Evolutionary conservation across 2,888 invertebrate species (phyloP).

Genomic region (Hyles lineata): DNA sequence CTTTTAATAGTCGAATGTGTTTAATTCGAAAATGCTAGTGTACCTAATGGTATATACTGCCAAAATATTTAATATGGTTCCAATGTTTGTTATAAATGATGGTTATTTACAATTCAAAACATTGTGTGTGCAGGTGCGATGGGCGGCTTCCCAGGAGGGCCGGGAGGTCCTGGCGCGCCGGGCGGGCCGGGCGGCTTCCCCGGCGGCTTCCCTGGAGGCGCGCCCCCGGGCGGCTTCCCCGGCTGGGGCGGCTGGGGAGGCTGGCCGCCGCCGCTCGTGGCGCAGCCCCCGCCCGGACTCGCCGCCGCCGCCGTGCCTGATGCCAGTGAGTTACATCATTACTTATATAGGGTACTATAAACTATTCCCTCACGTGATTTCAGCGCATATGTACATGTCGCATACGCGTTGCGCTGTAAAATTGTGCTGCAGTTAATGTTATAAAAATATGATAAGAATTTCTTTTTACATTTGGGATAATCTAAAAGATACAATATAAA

Average conservation of each 20-base stretch:
- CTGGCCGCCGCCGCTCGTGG: constrained; percentile 69
- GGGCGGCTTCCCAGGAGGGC: constrained; percentile 4
- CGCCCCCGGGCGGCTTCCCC: constrained; percentile 38
- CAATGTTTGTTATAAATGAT: no score
- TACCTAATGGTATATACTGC: no score
- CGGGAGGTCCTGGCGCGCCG: constrained; percentile 1
- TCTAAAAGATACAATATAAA: background rate
- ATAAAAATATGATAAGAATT: no score
- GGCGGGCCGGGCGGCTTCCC: background rate
- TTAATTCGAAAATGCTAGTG: no score
- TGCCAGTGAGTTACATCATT: constrained; percentile 29
- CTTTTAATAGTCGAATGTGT: no score
- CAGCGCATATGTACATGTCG: no score
- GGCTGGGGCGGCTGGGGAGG: constrained; percentile 48
- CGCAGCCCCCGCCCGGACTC: constrained; percentile 64
- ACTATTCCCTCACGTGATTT: background rate
- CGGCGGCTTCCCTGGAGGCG: constrained; percentile 25
- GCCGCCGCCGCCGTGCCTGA: constrained; percentile 48
- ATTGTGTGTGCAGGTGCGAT: background rate
- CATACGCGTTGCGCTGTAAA: no score
- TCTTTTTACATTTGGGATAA: no score
- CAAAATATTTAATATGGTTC: no score
- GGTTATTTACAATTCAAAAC: background rate
- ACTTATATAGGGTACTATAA: background rate
- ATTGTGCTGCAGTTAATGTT: no score